Conservation (phyloP, 2,113 vertebrate species). For the Sphyrna mokarran region DNA sequence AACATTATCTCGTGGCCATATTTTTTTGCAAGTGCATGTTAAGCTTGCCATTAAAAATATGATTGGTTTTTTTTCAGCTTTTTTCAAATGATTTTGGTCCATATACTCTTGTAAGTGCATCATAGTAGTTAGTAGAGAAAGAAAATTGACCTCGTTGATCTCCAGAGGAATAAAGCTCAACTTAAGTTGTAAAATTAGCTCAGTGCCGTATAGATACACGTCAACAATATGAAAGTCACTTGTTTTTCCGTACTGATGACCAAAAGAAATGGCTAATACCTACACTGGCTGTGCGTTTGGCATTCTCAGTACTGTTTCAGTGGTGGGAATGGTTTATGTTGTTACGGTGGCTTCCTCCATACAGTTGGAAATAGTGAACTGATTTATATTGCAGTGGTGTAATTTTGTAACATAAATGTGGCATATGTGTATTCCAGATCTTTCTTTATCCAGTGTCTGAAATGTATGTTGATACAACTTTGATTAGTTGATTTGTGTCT, state of each 20-base stretch:
- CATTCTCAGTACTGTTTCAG: background rate
- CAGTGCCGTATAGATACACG: background rate
- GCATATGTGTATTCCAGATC: background rate
- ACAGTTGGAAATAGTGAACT: background rate
- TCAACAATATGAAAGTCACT: background rate
- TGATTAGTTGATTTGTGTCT: background rate
- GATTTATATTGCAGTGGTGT: background rate
- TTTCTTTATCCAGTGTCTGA: background rate
- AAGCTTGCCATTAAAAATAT: background rate
- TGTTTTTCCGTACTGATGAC: background rate
- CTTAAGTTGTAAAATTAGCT: background rate
- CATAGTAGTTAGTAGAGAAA: background rate
- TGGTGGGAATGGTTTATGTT: background rate
- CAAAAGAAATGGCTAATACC: background rate
- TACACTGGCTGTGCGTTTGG: background rate
- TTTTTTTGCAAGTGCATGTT: background rate
- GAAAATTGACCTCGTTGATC: background rate
- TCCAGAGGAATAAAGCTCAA: background rate
- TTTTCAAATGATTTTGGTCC: background rate
- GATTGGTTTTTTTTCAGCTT: background rate
- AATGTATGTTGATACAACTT: background rate
- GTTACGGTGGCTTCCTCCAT: background rate
- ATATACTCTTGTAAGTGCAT: background rate
- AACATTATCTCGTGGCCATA: background rate
- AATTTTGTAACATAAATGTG: background rate